Base-by-base conservation (phyloP, 2,888 invertebrate genomes). In the Euproctis similis region DNA sequence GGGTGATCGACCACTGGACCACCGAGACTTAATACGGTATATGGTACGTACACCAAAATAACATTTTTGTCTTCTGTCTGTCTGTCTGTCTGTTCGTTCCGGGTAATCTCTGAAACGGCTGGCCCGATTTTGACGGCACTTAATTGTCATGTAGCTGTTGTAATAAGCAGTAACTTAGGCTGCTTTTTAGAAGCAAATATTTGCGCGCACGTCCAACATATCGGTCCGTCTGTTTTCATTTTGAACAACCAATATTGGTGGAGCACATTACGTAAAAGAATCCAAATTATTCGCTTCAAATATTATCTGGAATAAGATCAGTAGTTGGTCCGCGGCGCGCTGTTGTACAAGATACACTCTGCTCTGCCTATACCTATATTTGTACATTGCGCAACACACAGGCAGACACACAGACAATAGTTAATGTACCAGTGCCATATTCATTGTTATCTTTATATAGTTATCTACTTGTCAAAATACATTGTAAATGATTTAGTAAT, bases 251-350 rank as follows among this genome's bases (percentile, higher is more conserved):
- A 27, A 21, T 27, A 27, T 14, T 11, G 31, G 19, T 30, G 14
- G 19, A 26, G 14, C 27, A 27, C 22, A 31, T 40, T 38, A 28
- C 26, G 26, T 30, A 34, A 36, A 38, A 36, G 27, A 32, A 41
- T 45, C 12, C 22, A 12, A 45, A 33, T 26, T 36, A 26, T 42
- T 32, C 11, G 31, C 10, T 10, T 22, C 16, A 7, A 20, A 12
- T 8, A 4, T 30, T 50, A 46, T 42, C 46, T 11, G 31, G 3
- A 1, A 11, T 17, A 16, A n/a, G 19, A 29, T 34, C 33, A 29
- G 18, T 18, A 14, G 11, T 12, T 19, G 8, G 8, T n/a, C 3
- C 23, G 23, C 12, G 2, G 8, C 12, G 23, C 2, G 12, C 8
- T 4, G 4, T n/a, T 8, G 19, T 8, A n/a, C 19, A n/a, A n/a